Evolutionary conservation across 1,140 invertebrate genomes (phyloP), one percentile per base, ranked within the genome.

Genomic region (Diorhabda elongata): DNA sequence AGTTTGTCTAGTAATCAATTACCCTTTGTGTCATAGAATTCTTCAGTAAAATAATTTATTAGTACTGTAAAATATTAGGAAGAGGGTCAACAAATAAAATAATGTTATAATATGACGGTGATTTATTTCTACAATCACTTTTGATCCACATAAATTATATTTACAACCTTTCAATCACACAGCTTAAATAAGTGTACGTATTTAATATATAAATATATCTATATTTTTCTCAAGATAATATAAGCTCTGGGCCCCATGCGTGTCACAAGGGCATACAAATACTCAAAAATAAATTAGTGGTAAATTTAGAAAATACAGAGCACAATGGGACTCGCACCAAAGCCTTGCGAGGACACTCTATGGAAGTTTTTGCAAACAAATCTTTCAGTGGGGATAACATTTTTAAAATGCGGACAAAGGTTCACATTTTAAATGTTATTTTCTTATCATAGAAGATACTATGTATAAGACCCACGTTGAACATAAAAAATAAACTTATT

Each of bases 141-240:
- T 79, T 78, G 73, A 74, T 79, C 78, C 78, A 80, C 78, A 80
- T 80, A 80, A 80, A 80, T 80, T 80, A 80, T 80, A 80, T 80
- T 74, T 80, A 80, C 79, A 80, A 76, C 76, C 75, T 75, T 75
- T 76, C 76, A 78, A 80, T 80, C 76, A 80, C 76, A 77, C 78
- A 76, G 78, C 76, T 79, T 79, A 79, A 78, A 77, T 77, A 75
- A 76, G 73, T 75, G 77, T 78, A 77, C 73, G 72, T 75, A 74
- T 73, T 75, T 76, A 71, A 70, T 76, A 76, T 76, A 78, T 74
- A 77, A 73, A 71, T 72, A 69, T 71, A 71, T 69, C 61, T 69
- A 67, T 64, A 71, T 73, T 74, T 71, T 72, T 74, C 63, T 52
- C 47, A 52, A 52, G 47, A 70, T 73, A 65, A 74, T 73, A 75